Base-by-base conservation (phyloP, 2,797 vertebrate species). In the Cossypha polioptera region DNA sequence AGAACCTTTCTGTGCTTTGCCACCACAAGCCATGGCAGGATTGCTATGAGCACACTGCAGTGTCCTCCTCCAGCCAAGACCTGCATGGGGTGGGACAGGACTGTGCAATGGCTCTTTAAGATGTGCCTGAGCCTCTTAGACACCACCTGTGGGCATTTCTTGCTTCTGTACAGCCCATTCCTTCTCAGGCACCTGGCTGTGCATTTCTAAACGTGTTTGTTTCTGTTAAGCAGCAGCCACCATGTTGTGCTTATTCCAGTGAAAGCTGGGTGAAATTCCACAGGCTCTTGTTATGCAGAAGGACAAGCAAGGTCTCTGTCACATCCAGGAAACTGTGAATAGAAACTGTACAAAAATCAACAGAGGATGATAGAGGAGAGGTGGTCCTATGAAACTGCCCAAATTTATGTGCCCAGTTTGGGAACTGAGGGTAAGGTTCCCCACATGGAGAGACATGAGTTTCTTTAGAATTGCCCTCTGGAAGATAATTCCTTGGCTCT, bases 11-110 rank as follows among this genome's bases (percentile, higher is more conserved):
- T 51, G 11, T 61, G 75, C 75, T 89, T 42, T 16, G 62, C 86
- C 77, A 53, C 0, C 0, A 4, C 0, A 2, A 36, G 8, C n/a
- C 17, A 0, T 4, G 14, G 48, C 2, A 36, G 72, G 38, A 33
- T 31, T 76, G 35, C 50, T 57, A 0, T 22, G 62, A n/a, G 11
- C 9, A 4, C 59, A 2, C 55, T 50, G 24, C 69, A 28, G 17
- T 2, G 36, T 18, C 76, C 62, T 5, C 40, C 85, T 48, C 65
- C 33, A 14, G 24, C 38, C 71, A 19, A n/a, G 17, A 42, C 42
- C 40, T 26, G n/a, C 50, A 3, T 33, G 20, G 76, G 11, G 12
- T 35, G 47, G 62, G 61, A 7, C 86, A 89, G 50, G 51, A 16
- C 29, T 58, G 58, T 1, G 22, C 54, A 28, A 21, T 22, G 58